Conservation (phyloP, 2,797 vertebrate species). For the Rallus crepitans region DNA sequence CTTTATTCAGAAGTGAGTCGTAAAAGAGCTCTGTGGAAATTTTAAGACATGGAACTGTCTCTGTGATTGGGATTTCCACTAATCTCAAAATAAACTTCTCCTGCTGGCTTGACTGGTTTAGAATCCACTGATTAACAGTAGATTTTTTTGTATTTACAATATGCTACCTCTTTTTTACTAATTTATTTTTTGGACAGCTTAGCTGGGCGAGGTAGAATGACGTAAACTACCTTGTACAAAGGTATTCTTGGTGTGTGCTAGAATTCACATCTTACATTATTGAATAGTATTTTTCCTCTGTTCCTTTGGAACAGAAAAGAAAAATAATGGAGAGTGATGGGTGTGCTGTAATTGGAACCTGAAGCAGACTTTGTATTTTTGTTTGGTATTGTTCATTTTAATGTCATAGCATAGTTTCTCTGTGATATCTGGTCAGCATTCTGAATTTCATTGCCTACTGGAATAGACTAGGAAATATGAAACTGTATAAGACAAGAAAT, state of each 20-base stretch:
- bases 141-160: neutral
- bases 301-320: neutral
- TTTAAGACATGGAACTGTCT: neutral
- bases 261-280: neutral
- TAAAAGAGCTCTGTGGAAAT: neutral
- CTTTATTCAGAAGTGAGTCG: neutral
- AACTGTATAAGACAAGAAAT: neutral
- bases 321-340: neutral
- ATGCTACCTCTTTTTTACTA: neutral
- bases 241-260: neutral
- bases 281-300: neutral
- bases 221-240: neutral
- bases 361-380: slow-evolving; percentile 18
- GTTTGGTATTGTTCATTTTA: slow-evolving; percentile 36
- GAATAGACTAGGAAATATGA: neutral
- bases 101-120: neutral
- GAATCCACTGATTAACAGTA: neutral
- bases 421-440: neutral
- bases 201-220: neutral
- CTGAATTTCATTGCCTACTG: slow-evolving; percentile 32
- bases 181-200: neutral
- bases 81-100: neutral
- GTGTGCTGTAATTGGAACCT: neutral
- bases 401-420: neutral
- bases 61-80: neutral